Percentiles rank a stretch among this genome's conserved stretches.
phyloP scores from a whole-genome alignment of 92 coral and sea anemone genomes.

The Heteractis magnifica region DNA sequence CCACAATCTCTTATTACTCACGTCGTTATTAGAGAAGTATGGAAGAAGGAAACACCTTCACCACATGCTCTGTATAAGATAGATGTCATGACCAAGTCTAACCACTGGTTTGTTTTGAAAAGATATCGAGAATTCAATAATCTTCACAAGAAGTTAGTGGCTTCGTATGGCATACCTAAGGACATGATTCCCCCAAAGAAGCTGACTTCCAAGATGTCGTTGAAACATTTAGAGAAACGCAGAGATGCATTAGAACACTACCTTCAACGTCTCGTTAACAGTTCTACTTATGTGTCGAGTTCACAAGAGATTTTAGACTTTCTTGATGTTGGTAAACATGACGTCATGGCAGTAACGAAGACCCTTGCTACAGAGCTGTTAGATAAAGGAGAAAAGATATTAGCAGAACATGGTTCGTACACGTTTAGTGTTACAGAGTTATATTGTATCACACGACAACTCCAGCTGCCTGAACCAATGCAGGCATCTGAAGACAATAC shows the following conservation, averaged over 20 bases:
- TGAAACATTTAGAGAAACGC: conserved; percentile 74
- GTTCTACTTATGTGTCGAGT: conserved; percentile 82
- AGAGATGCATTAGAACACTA: conserved; percentile 91
- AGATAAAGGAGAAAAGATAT: conserved; percentile 56
- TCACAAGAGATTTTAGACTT: conserved; percentile 87
- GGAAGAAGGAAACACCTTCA: conserved; percentile 83
- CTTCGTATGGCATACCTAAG: conserved; percentile 81
- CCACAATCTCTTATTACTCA: conserved; percentile 74
- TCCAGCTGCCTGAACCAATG: conserved; percentile 83
- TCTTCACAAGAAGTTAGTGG: conserved; percentile 77
- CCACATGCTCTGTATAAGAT: conserved; percentile 96
- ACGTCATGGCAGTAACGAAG: conserved; percentile 85
- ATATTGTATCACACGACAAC: conserved; percentile 87
- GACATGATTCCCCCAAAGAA: conserved; percentile 97
- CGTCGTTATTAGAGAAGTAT: conserved; percentile 93
- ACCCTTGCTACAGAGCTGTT: conserved; percentile 74
- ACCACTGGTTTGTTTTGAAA: conserved; percentile 94
- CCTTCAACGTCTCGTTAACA: conserved; percentile 91
- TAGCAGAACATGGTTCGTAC: conserved; percentile 64
- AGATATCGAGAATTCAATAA: conserved; percentile 85
- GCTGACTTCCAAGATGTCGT: conserved; percentile 73
- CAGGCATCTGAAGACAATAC: conserved; percentile 55
- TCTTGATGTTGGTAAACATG: conserved; percentile 85
- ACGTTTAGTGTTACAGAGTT: conserved; percentile 86
- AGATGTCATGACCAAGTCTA: conserved; percentile 97